Evolutionary conservation across 2,113 vertebrate species (phyloP).

Genomic region (Heloderma charlesbogerti): DNA sequence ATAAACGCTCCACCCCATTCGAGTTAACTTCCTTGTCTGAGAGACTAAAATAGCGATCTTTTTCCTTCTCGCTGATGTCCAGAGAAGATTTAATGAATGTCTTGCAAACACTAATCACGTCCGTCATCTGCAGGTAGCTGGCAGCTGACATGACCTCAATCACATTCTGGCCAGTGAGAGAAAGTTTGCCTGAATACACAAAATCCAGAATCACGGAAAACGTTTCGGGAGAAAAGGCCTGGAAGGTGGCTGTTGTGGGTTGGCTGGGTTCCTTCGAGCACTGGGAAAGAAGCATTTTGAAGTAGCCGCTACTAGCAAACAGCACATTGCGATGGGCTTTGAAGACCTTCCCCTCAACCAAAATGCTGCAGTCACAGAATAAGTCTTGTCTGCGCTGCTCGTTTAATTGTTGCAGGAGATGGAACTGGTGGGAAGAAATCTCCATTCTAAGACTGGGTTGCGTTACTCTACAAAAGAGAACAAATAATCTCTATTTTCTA

Average conservation of each 20-base stretch:
- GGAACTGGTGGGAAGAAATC: constrained; percentile 94
- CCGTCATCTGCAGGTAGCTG: constrained; percentile 98
- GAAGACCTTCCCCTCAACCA: constrained; percentile 95
- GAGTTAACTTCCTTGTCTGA: constrained; percentile 86
- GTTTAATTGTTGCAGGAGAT: constrained; percentile 92
- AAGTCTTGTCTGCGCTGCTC: constrained; percentile 93
- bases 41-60: constrained; percentile 89
- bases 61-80: constrained; percentile 91
- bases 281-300: constrained; percentile 96
- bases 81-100: constrained; percentile 96
- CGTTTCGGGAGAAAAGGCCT: constrained; percentile 92
- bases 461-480: constrained; percentile 26
- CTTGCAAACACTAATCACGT: constrained; percentile 95
- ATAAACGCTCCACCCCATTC: constrained; percentile 73
- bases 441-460: constrained; percentile 79
- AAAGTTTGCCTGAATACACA: constrained; percentile 94
- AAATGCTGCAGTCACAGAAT: constrained; percentile 94
- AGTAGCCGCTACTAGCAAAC: constrained; percentile 96
- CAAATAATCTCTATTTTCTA: rapidly evolving
- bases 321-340: constrained; percentile 95
- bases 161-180: constrained; percentile 91
- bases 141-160: constrained; percentile 99
- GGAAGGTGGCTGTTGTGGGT: constrained; percentile 89
- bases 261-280: constrained; percentile 83
- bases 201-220: constrained; percentile 96